phyloP scores from a whole-genome alignment of 2,888 invertebrate genomes.

The Junonia oenone region DNA sequence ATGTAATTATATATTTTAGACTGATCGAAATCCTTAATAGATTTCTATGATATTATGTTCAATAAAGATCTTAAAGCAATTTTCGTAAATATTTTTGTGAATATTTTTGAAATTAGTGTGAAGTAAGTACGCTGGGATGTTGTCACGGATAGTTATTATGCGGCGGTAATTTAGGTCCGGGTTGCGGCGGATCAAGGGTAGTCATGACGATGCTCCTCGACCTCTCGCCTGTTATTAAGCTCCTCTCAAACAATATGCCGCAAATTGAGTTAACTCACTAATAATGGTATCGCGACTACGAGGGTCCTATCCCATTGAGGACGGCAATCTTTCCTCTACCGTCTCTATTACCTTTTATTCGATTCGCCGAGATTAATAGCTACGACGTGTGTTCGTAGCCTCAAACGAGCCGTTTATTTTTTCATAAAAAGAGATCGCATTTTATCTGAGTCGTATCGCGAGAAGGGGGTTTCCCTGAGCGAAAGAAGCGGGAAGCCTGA shows the following conservation, averaged over 20 bases:
- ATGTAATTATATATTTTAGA: not conserved
- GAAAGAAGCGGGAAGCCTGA: conserved; percentile 37
- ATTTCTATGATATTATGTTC: too few species aligned
- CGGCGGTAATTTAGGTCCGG: conserved; percentile 36
- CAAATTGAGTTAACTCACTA: conserved; percentile 79
- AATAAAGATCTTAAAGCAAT: too few species aligned
- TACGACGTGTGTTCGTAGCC: conserved; percentile 49
- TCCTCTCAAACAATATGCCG: conserved; percentile 76
- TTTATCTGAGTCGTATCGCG: not conserved
- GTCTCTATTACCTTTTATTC: conserved; percentile 66
- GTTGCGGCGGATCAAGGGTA: conserved; percentile 54
- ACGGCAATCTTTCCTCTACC: conserved; percentile 61
- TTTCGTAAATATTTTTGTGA: too few species aligned
- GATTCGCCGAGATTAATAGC: conserved; percentile 69
- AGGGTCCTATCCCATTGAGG: conserved; percentile 62
- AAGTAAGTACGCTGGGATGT: conserved; percentile 17
- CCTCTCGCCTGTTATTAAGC: conserved; percentile 75
- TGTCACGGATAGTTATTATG: conserved; percentile 36
- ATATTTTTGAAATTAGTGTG: not conserved
- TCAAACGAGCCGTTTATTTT: conserved; percentile 38
- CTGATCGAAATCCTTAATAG: too few species aligned
- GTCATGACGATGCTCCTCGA: conserved; percentile 61
- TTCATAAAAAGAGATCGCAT: conserved; percentile 1
- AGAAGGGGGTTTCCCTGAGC: conserved; percentile 33
- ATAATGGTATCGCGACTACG: conserved; percentile 70